Percentiles rank a stretch among this genome's conserved stretches.
Conservation (phyloP, 2,888 invertebrate species). For the Galerucella calmariensis region DNA sequence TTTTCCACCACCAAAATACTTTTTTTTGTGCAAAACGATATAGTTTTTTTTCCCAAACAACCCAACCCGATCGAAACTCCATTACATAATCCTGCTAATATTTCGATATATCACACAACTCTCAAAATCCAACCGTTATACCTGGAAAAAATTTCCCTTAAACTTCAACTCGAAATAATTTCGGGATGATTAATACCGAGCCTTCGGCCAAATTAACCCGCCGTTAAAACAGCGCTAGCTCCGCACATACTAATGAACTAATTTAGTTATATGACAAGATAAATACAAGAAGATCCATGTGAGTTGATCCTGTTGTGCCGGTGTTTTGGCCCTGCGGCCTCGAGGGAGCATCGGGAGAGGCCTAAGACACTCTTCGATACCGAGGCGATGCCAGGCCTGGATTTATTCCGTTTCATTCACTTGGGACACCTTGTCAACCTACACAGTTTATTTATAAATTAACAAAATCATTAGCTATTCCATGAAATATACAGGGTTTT, state of each 20-base stretch:
- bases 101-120: conserved; percentile 15
- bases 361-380: conserved; percentile 40
- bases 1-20: too few species aligned
- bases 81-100: neutral
- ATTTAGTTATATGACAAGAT: conserved; percentile 66
- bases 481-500: neutral
- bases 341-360: conserved; percentile 57
- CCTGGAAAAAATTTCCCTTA: conserved; percentile 28
- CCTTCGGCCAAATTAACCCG: conserved; percentile 47
- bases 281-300: conserved; percentile 63
- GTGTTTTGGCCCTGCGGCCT: conserved; percentile 49
- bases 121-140: conserved; percentile 22
- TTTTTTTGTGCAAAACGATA: too few species aligned
- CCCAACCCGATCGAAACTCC: neutral
- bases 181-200: conserved; percentile 46
- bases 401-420: conserved; percentile 29
- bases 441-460: neutral
- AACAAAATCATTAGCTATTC: neutral
- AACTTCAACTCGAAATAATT: conserved; percentile 42
- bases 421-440: conserved; percentile 12
- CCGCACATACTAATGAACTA: conserved; percentile 57
- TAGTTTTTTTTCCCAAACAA: too few species aligned
- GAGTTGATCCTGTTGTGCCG: conserved; percentile 61
- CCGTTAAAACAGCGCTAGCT: conserved; percentile 43
- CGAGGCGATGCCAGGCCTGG: conserved; percentile 28